These are phyloP conservation scores for Sminthurinus signatus DNA, from an alignment of 1,140 invertebrate species.

Conservation along the genomic window DNA sequence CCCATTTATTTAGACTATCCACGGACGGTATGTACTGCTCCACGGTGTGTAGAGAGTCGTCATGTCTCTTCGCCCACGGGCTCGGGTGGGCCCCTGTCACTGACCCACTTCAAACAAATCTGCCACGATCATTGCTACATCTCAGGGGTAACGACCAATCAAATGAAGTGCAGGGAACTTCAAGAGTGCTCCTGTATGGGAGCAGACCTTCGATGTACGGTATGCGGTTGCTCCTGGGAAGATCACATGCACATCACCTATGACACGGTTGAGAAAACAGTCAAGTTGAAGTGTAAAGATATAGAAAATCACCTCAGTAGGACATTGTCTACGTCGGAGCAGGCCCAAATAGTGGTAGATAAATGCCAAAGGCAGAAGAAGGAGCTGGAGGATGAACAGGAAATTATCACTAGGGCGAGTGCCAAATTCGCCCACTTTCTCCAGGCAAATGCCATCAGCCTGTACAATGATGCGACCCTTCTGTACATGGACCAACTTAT, in stretches of 20 bases:
- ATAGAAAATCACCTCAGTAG: no score
- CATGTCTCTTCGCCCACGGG: neutral
- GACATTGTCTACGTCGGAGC: no score
- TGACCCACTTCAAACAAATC: neutral
- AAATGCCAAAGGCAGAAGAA: no score
- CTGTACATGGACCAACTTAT: slow-evolving; percentile 31
- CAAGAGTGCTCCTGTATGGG: neutral
- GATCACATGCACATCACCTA: slow-evolving; percentile 20
- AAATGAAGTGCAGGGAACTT: neutral
- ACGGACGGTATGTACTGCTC: slow-evolving; percentile 9
- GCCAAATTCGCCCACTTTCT: slow-evolving; percentile 25
- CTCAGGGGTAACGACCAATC: neutral
- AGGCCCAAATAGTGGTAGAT: no score
- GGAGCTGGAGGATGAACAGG: slow-evolving; percentile 2
- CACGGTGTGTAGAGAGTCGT: neutral
- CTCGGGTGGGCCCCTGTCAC: neutral
- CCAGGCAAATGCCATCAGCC: slow-evolving; percentile 24
- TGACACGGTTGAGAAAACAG: neutral
- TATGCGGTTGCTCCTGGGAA: slow-evolving; percentile 7
- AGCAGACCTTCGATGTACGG: neutral
- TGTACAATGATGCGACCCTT: slow-evolving; percentile 28
- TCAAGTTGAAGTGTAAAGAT: neutral
- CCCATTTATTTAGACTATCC: no score
- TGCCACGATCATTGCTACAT: slow-evolving; percentile 11
- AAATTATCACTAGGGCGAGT: slow-evolving; percentile 2